Conservation (phyloP, 2,797 vertebrate species). For the Schizothorax lantsangensis region DNA sequence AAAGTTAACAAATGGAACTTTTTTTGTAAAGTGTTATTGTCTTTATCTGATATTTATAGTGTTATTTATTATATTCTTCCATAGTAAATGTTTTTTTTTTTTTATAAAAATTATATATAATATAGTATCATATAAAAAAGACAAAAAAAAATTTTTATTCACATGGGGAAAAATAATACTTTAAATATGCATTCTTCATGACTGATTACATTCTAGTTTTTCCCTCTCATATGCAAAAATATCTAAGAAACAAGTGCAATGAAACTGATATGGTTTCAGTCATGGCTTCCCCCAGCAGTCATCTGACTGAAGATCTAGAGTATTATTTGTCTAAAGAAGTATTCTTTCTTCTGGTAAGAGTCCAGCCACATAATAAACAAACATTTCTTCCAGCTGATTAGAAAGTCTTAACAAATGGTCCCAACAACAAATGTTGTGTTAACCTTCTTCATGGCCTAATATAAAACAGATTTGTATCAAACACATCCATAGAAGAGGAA, state of each 20-base stretch:
- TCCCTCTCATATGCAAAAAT: neutral
- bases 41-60: neutral
- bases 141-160: no score
- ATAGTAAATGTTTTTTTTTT: neutral
- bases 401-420: neutral
- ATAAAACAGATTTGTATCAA: neutral
- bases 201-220: neutral
- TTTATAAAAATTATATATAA: neutral
- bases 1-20: no score
- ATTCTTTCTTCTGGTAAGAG: neutral
- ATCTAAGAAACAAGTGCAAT: neutral
- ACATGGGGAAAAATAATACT: no score
- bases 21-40: neutral
- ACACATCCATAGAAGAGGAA: neutral
- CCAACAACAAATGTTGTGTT: neutral
- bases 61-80: neutral
- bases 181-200: no score
- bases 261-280: neutral
- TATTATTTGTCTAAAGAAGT: neutral
- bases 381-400: neutral
- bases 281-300: neutral
- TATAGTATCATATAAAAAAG: neutral
- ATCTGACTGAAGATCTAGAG: neutral
- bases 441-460: neutral
- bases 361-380: neutral